Evolutionary conservation across 92 coral and sea anemone genomes (phyloP), one percentile per base, ranked within the genome.

Genomic region (Porites evermanni): DNA sequence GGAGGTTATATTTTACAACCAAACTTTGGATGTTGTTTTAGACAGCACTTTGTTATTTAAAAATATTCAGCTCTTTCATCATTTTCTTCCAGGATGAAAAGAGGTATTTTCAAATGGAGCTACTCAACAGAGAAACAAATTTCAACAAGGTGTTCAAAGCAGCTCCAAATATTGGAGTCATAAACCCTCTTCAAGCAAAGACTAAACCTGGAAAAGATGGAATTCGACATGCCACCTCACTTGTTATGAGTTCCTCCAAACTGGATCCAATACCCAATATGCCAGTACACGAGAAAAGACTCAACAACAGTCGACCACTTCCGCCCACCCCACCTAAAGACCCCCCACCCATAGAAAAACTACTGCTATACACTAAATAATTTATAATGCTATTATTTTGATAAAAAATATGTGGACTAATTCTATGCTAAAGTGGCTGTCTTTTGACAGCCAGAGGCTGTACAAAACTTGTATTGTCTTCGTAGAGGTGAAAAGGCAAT

Each of bases 291-390:
- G 99, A 97, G 78, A 97, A 93, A 70, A 87, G 93, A 61, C 90
- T 97, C 7, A 97, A 95, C 70, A 93, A 90, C 72, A 92, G 94
- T 72, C 91, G 91, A 18, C 98, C 97, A 8, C 86, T 97, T 50
- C 99, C 99, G n/a, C 99, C 99, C 12, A 95, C 99, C 53, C 99
- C 99, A 19, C 98, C 99, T 26, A 97, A 97, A 53, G 96, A 97
- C 63, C 81, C 93, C 6, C 84, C 88, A 2, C 79, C 93, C 80
- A 86, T 16, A 95, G 94, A 69, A 91, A 97, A 83, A 89, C 99
- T 12, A 79, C 90, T 20, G 99, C 95, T 0, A 56, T 56, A 56
- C 61, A 56, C 61, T 56, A 56, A 56, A 12, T 56, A 38, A 38
- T 38, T 38, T 38, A 38, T 38, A 38, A 38, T 38, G 47, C 47